Base-by-base conservation (phyloP, 2,888 invertebrate species). In the Psococerastis gibbosa region DNA sequence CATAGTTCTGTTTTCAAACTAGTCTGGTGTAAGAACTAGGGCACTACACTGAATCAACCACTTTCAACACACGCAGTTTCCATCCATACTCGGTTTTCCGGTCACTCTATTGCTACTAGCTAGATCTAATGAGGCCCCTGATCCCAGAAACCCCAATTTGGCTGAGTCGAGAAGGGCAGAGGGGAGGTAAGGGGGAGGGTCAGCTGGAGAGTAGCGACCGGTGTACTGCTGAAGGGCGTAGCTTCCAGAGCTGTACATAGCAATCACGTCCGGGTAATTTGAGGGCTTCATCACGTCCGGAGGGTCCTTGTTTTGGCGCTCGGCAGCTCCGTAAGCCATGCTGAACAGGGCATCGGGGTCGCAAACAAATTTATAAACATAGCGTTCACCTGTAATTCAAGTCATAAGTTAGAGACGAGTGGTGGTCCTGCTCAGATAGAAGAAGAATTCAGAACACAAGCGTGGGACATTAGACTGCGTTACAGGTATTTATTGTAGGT, bases 331-430 rank as follows among this genome's bases (percentile, higher is more conserved):
- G 60, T 76, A 76, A 6, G 82, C 78, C 80, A 85, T 82, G 55
- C 78, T 83, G 65, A 88, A 85, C 2, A 88, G 63, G 0, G 85
- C 85, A 50, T 87, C 85, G 0, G 92, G 92, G 61, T 92, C 91
- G 62, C 92, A 94, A 1, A 94, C 91, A 60, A 94, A 94, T 59
- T 91, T 88, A 67, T 94, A 94, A 9, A 94, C 92, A 65, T 94
- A 94, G 54, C 92, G 73, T 59, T 94, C 92, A 0, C 94, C 87
- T 77, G 61, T 17, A 59, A 60, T n/a, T n/a, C n/a, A n/a, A n/a
- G n/a, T n/a, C n/a, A n/a, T n/a, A n/a, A 43, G n/a, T n/a, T n/a
- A n/a, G n/a, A n/a, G n/a, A n/a, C n/a, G n/a, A n/a, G n/a, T n/a
- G n/a, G n/a, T n/a, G n/a, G n/a, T n/a, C n/a, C n/a, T n/a, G n/a